phyloP scores from a whole-genome alignment of 2,888 invertebrate species.

The Psylliodes chrysocephalus region DNA sequence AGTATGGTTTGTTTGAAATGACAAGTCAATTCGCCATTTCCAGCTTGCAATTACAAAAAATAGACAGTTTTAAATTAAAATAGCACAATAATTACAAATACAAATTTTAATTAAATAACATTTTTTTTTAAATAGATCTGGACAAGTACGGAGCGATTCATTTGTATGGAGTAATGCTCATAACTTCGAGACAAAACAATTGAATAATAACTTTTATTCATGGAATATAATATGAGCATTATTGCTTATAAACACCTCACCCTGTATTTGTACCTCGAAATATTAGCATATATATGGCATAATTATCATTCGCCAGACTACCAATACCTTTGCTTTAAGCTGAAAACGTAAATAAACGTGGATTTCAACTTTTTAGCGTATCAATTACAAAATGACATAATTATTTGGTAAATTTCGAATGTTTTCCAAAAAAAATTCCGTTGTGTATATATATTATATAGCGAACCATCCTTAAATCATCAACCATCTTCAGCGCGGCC shows the following conservation, averaged over 20 bases:
- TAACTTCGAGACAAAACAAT: too few relatives aligned
- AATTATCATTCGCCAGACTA: not conserved
- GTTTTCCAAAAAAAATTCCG: constrained; percentile 22
- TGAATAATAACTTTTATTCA: too few relatives aligned
- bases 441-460: constrained; percentile 47
- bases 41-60: not conserved
- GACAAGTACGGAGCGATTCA: too few relatives aligned
- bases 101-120: not conserved
- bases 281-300: too few relatives aligned
- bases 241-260: too few relatives aligned
- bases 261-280: too few relatives aligned
- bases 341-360: constrained; percentile 16
- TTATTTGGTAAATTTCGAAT: constrained; percentile 17
- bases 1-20: constrained; percentile 15
- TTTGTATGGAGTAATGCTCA: too few relatives aligned
- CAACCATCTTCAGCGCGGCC: constrained; percentile 32
- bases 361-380: constrained; percentile 4
- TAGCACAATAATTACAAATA: not conserved
- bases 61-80: not conserved
- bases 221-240: too few relatives aligned
- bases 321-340: constrained; percentile 1
- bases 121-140: constrained; percentile 6
- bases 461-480: constrained; percentile 49
- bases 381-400: constrained; percentile 14
- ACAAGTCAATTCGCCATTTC: constrained; percentile 19